Percentiles rank a stretch among this genome's conserved stretches.
Evolutionary conservation across 2,888 invertebrate genomes (phyloP).

Genomic region (Ichneumoninae sp.): DNA sequence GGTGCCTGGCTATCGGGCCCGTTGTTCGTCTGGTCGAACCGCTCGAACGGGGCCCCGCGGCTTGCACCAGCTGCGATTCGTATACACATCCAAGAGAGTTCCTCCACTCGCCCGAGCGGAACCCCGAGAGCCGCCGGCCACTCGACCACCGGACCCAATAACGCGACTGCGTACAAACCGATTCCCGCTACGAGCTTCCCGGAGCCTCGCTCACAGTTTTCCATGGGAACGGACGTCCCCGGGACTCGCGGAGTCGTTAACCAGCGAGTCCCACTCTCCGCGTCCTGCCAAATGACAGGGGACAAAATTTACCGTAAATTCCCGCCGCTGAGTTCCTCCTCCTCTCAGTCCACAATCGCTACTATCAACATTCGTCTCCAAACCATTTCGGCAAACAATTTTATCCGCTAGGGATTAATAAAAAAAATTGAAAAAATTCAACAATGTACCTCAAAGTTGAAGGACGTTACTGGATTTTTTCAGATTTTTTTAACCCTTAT

Average conservation of each 20-base stretch:
- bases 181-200: constrained; percentile 69
- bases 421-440: background rate
- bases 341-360: constrained; percentile 33
- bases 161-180: constrained; percentile 23
- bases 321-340: constrained; percentile 29
- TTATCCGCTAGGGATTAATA: background rate
- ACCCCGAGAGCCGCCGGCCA: constrained; percentile 39
- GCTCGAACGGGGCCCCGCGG: constrained; percentile 31
- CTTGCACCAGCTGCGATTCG: constrained; percentile 62
- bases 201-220: constrained; percentile 61
- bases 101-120: constrained; percentile 56
- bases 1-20: background rate
- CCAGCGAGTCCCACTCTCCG: constrained; percentile 39
- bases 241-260: constrained; percentile 60
- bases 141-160: constrained; percentile 39
- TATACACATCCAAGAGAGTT: constrained; percentile 27
- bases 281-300: constrained; percentile 48
- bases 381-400: background rate
- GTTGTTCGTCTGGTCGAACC: constrained; percentile 7
- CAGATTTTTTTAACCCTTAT: too few species aligned
- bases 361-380: constrained; percentile 8
- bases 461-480: too few species aligned
- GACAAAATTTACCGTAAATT: constrained; percentile 54
- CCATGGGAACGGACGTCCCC: constrained; percentile 62
- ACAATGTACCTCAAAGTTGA: too few species aligned